Base-by-base conservation (phyloP, 2,797 vertebrate genomes). In the Furcifer pardalis region DNA sequence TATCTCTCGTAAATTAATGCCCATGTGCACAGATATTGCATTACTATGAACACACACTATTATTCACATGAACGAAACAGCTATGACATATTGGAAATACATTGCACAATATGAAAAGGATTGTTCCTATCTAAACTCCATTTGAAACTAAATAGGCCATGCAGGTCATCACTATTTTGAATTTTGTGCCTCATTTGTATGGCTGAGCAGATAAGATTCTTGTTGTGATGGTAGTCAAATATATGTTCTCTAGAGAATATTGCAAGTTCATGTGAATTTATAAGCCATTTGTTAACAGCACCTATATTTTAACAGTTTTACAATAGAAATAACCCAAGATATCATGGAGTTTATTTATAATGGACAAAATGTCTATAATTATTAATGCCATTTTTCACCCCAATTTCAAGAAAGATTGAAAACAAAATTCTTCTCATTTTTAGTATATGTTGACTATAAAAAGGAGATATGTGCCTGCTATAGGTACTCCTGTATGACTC, bases 201-300 rank as follows among this genome's bases (percentile, higher is more conserved):
- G 19, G 15, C 17, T 66, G 32, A 68, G 1, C 44, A 63, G 44
- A 63, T 79, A 25, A 72, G 52, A 60, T 32, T 60, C 52, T 8
- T 71, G 42, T 25, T 79, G 3, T 68, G 49, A 72, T 27, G 25
- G 40, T 59, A 37, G 75, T 71, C 21, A 59, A 77, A 63, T 62
- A 62, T 75, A 8, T 66, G 66, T 40, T 66, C 66, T 79, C 56
- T 2, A 30, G 66, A 17, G 71, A 75, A 37, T 49, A 35, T 21
- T 37, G 42, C 71, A 65, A 37, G 71, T 65, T 74, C 71, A 82
- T 12, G 72, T 82, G 81, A 82, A 82, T 82, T 75, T 63, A 49
- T 69, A 59, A 56, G 30, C 13, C 21, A 42, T 68, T 68, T 84
- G 23, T 60, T 69, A 84, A 75, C 30, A 65, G 59, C 32, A 40